Evolutionary conservation across 1,140 invertebrate species (phyloP), one percentile per base, ranked within the genome.

Genomic region (Diplogasteroides magnus): DNA sequence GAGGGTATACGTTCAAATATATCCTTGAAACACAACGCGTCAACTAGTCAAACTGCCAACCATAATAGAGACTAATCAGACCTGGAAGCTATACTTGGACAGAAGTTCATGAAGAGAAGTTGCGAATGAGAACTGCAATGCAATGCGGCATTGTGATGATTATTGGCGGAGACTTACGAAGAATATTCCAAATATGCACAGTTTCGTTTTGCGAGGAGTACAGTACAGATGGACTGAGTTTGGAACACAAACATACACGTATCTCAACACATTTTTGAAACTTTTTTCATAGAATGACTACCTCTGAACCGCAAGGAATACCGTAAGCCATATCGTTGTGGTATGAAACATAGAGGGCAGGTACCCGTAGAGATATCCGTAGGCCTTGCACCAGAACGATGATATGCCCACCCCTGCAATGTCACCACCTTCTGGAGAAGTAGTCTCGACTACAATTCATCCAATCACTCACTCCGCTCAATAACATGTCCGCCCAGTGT

Each of bases 211-310:
- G 67, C 64, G 63, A 48, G 78, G 78, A 3, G 78, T 79, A 61
- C 78, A 79, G 27, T 78, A 68, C 3, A 37, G 68, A 48, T 81
- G 77, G 31, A 79, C 68, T 2, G 29, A 59, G 32, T 31, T 65
- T 1, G 77, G 78, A n/a, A 79, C 68, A 66, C 78, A 79, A 0
- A 79, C 78, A 57, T 79, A 79, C 15, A 79, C 64, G 63, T 79
- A 81, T 32, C 37, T n/a, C n/a, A n/a, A n/a, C n/a, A n/a, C n/a
- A n/a, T n/a, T n/a, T n/a, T n/a, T n/a, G n/a, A n/a, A n/a, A n/a
- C n/a, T n/a, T n/a, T n/a, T n/a, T n/a, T n/a, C n/a, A n/a, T n/a
- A 48, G 19, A 48, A 48, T 48, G 37, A 48, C 37, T 48, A 79
- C 26, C 78, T 55, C 61, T 79, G 78, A 61, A 79, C 71, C 3